These are phyloP conservation scores for Helarctos malayanus DNA, from an alignment of 2,797 vertebrate genomes.

Conservation along the genomic window DNA sequence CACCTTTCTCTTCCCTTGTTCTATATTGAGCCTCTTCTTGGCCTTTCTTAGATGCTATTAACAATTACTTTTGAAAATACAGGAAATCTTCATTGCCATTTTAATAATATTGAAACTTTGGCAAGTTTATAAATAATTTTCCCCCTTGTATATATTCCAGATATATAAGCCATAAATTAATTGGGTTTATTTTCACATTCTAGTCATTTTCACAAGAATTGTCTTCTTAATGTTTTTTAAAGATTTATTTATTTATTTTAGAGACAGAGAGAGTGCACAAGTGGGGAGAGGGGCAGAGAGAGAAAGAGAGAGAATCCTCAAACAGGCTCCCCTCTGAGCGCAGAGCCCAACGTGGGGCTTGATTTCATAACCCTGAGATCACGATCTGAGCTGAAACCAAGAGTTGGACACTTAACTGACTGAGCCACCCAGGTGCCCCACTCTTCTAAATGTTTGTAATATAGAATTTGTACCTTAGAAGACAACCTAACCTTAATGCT, in stretches of 20 bases:
- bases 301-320: neutral
- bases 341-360: neutral
- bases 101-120: neutral
- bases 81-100: neutral
- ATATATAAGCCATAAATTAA: neutral
- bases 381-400: neutral
- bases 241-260: neutral
- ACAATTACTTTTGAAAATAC: slow-evolving; percentile 24
- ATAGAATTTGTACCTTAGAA: neutral
- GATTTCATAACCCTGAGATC: neutral
- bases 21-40: neutral
- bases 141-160: neutral
- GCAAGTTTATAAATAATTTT: neutral
- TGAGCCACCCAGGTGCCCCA: neutral
- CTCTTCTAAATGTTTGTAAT: neutral
- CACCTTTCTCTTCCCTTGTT: neutral
- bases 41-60: neutral
- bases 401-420: neutral
- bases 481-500: neutral
- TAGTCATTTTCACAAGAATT: neutral
- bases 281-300: neutral
- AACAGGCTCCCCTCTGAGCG: neutral
- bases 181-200: neutral
- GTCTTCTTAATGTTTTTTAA: neutral
- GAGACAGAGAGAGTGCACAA: neutral